Evolutionary conservation across 2,113 vertebrate genomes (phyloP).

Genomic region (Ceyx melanurus): DNA sequence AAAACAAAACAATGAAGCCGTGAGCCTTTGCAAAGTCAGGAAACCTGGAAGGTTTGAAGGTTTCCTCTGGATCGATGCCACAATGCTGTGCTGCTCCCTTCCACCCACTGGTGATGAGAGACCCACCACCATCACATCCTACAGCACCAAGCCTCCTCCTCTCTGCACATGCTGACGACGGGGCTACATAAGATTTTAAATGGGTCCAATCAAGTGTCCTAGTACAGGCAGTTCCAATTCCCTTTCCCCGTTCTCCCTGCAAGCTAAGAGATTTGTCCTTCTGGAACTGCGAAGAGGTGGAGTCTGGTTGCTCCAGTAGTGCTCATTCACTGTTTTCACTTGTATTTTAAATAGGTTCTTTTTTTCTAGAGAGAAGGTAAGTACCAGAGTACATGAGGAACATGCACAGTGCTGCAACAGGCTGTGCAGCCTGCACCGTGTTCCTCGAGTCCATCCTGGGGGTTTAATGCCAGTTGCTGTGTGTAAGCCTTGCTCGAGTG

Average conservation of each 20-base stretch:
- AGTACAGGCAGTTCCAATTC: not conserved
- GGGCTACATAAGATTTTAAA: rapidly evolving
- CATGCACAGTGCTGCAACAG: rapidly evolving
- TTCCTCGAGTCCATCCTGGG: not conserved
- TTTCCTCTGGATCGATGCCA: not conserved
- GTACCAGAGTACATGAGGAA: not conserved
- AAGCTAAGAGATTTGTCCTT: not conserved
- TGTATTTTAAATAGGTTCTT: rapidly evolving
- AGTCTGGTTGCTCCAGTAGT: rapidly evolving
- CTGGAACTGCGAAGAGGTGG: not conserved
- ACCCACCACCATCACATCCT: rapidly evolving
- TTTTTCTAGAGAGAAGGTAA: not conserved
- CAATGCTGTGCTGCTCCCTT: not conserved
- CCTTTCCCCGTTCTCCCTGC: not conserved
- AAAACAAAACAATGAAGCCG: not conserved
- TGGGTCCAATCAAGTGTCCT: rapidly evolving
- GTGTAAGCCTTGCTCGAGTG: not conserved
- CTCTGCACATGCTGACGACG: rapidly evolving
- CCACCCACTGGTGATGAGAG: not conserved
- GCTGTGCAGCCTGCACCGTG: not conserved
- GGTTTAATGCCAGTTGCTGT: not conserved
- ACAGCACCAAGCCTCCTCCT: not conserved
- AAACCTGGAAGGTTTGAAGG: not conserved
- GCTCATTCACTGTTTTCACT: not conserved
- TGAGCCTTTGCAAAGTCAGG: not conserved